Evolutionary conservation across 2,888 invertebrate species (phyloP).

Genomic region (Dusona sp.): DNA sequence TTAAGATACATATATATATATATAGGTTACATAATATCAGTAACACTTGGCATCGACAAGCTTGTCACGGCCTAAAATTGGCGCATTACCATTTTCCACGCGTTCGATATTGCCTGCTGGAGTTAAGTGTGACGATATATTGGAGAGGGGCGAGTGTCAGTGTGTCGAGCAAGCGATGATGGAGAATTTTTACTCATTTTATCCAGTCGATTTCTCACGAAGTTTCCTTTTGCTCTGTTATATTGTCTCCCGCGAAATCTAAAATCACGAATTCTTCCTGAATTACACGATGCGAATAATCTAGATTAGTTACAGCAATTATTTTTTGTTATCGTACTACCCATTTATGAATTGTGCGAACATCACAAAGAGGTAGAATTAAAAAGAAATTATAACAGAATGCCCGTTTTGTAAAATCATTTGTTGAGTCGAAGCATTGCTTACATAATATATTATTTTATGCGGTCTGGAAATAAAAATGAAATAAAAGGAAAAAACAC

Average conservation of each 20-base stretch:
- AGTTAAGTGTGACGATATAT: slow-evolving; percentile 67
- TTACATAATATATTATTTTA: neutral
- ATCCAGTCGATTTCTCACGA: slow-evolving; percentile 21
- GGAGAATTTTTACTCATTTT: slow-evolving; percentile 60
- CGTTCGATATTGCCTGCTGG: slow-evolving; percentile 68
- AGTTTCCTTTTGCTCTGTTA: slow-evolving; percentile 32
- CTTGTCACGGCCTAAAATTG: slow-evolving; percentile 70
- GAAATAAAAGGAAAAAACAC: neutral
- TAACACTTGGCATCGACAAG: slow-evolving; percentile 70
- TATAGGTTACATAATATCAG: slow-evolving; percentile 48
- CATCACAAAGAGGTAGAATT: neutral
- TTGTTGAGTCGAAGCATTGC: neutral
- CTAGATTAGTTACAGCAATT: neutral
- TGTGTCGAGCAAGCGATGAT: slow-evolving; percentile 39
- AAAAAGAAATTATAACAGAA: neutral
- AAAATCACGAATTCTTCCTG: slow-evolving; percentile 39
- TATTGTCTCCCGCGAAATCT: slow-evolving; percentile 46
- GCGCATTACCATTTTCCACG: slow-evolving; percentile 68
- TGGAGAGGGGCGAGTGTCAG: slow-evolving; percentile 19
- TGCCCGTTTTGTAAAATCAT: neutral
- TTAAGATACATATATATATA: slow-evolving; percentile 4
- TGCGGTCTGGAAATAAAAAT: neutral
- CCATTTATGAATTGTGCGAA: neutral
- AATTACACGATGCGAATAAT: slow-evolving; percentile 5
- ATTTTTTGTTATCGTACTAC: neutral